A percentile compares a stretch with the other conserved stretches of the same genome.
phyloP scores from a whole-genome alignment of 2,888 invertebrate genomes.

The Tethea ocularis region DNA sequence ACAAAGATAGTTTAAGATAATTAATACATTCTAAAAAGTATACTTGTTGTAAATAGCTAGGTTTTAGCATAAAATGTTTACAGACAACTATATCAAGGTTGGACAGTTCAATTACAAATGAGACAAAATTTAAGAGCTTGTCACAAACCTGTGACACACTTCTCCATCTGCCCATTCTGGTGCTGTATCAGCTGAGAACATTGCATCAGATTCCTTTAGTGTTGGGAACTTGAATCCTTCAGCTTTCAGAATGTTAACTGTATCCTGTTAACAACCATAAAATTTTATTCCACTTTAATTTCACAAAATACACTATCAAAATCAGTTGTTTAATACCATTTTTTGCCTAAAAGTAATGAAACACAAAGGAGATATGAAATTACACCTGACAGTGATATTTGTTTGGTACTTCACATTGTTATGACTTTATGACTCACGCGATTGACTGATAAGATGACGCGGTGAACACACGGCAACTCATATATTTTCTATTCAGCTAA shows the following conservation, averaged over 20 bases:
- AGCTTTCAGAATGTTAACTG: slow-evolving; percentile 95
- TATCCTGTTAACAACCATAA: slow-evolving; percentile 86
- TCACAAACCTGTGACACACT: slow-evolving; percentile 89
- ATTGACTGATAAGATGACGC: slow-evolving; percentile 47
- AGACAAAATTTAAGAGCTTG: background rate
- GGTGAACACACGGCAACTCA: slow-evolving; percentile 12
- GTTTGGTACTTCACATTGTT: slow-evolving; percentile 35
- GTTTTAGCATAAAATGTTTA: background rate
- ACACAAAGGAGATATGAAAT: slow-evolving; percentile 27
- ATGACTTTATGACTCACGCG: slow-evolving; percentile 43
- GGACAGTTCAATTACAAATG: background rate
- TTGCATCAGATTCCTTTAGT: slow-evolving; percentile 97
- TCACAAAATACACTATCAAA: background rate
- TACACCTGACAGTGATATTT: slow-evolving; percentile 27
- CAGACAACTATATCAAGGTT: slow-evolving; percentile 3
- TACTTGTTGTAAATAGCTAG: background rate
- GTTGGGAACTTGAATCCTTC: slow-evolving; percentile 96
- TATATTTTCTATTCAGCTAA: background rate
- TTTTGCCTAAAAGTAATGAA: slow-evolving; percentile 6
- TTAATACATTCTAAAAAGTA: background rate
- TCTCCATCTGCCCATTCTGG: slow-evolving; percentile 99
- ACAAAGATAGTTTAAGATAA: no score
- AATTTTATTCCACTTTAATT: background rate
- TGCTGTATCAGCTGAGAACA: slow-evolving; percentile 98
- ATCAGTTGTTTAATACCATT: background rate